A percentile compares a stretch with the other conserved stretches of the same genome.
phyloP scores from a whole-genome alignment of 2,113 vertebrate genomes.

The Eptesicus fuscus region DNA sequence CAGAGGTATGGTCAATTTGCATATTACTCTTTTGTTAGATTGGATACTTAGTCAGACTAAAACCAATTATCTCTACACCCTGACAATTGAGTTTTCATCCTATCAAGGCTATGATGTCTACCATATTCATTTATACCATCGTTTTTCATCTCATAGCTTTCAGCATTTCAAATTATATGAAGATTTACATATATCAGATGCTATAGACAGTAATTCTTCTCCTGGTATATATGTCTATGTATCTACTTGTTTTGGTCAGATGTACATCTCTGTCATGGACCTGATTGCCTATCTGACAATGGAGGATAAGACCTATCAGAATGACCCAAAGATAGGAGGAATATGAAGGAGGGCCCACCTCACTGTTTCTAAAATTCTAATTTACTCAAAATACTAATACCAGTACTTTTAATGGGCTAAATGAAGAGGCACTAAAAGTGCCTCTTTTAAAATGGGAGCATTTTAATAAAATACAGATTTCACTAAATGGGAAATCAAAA shows the following conservation, averaged over 20 bases:
- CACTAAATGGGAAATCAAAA: not conserved
- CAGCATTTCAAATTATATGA: not conserved
- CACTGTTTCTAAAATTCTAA: not conserved
- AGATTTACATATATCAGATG: not conserved
- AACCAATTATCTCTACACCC: not conserved
- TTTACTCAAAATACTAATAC: not conserved
- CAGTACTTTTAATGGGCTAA: not conserved
- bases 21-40: no score
- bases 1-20: no score
- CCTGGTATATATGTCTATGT: not conserved
- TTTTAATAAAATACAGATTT: constrained; percentile 13
- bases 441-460: not conserved
- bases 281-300: not conserved
- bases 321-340: not conserved
- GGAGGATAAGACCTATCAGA: not conserved
- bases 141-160: not conserved
- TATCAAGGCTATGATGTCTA: not conserved
- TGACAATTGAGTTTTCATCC: not conserved
- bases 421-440: not conserved
- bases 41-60: not conserved
- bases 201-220: not conserved
- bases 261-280: not conserved
- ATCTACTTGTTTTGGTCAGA: not conserved
- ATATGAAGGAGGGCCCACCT: not conserved
- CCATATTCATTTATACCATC: not conserved